These are phyloP conservation scores for Formicarius rufipectus DNA, from an alignment of 2,113 vertebrate species.

Conservation along the genomic window DNA sequence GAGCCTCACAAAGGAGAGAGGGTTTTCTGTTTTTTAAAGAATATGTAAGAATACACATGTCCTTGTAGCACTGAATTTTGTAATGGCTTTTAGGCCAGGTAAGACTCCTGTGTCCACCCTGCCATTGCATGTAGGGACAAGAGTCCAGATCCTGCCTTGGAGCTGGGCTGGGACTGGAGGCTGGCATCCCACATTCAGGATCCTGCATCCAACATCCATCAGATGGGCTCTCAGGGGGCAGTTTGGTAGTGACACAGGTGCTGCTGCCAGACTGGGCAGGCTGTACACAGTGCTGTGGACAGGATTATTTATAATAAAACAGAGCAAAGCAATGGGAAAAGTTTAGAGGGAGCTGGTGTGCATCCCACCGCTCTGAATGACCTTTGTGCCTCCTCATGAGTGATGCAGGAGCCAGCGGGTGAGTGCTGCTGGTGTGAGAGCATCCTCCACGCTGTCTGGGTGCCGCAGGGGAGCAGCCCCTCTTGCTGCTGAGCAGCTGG, in stretches of 20 bases:
- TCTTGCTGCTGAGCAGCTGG: background rate
- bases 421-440: background rate
- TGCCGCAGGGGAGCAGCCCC: background rate
- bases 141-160: fast-evolving
- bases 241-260: background rate
- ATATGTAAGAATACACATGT: fast-evolving
- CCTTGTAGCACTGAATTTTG: background rate
- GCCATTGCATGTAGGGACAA: fast-evolving
- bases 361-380: fast-evolving
- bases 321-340: background rate
- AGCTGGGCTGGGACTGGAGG: background rate
- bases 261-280: background rate
- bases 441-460: fast-evolving
- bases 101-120: background rate
- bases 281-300: fast-evolving
- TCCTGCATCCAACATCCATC: background rate
- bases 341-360: fast-evolving
- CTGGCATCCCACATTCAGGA: background rate
- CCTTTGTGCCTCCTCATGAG: background rate
- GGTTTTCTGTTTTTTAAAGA: background rate
- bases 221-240: background rate
- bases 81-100: background rate
- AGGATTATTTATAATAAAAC: background rate
- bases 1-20: background rate
- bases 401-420: background rate